A percentile compares a stretch with the other conserved stretches of the same genome.
Conservation (phyloP, 2,113 vertebrate genomes). For the Menidia beryllina region DNA sequence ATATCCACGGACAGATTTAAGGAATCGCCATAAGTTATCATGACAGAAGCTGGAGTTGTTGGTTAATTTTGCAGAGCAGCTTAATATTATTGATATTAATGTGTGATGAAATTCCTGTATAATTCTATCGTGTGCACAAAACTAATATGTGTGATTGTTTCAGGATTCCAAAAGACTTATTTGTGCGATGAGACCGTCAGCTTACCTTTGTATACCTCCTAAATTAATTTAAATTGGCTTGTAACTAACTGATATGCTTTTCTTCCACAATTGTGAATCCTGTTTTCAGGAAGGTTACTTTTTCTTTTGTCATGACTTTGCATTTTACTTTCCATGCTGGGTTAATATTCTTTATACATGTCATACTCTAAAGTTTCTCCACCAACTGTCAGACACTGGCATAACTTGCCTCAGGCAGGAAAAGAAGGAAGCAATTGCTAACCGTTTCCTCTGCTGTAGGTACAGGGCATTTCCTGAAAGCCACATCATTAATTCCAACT, state of each 20-base stretch:
- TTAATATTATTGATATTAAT: not conserved
- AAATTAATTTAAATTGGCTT: too few relatives aligned
- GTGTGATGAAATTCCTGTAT: not conserved
- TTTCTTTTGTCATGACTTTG: not conserved
- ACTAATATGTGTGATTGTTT: not conserved
- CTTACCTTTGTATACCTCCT: not conserved
- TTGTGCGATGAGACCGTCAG: not conserved
- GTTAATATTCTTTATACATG: not conserved
- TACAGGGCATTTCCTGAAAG: conserved; percentile 58
- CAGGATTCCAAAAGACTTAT: not conserved
- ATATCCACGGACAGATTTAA: too few relatives aligned
- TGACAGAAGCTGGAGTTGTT: not conserved
- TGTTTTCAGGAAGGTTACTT: not conserved
- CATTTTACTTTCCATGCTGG: not conserved
- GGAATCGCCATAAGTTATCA: not conserved
- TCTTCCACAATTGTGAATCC: not conserved
- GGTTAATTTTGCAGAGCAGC: not conserved
- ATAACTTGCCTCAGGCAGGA: conserved; percentile 35
- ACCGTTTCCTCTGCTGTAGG: conserved; percentile 37
- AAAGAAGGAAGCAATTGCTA: conserved; percentile 65
- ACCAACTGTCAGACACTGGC: conserved; percentile 32
- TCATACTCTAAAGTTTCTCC: not conserved
- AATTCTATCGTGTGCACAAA: too few relatives aligned
- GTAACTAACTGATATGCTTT: not conserved
- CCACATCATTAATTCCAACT: conserved; percentile 81